Evolutionary conservation across 2,113 vertebrate genomes (phyloP), one percentile per base, ranked within the genome.

Genomic region (Hepsetus odoe): DNA sequence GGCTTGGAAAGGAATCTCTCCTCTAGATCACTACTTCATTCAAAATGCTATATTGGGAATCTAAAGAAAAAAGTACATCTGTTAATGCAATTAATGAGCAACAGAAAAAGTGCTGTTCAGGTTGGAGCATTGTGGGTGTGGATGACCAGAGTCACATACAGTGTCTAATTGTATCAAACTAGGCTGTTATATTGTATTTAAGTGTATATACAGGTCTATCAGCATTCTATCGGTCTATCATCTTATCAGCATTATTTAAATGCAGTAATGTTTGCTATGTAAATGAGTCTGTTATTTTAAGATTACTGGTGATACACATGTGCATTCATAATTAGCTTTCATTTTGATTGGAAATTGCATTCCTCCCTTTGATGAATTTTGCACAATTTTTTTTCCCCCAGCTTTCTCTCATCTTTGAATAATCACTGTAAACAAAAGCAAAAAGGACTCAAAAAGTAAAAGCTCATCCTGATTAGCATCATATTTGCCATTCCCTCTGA

Each of bases 401-500:
- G 5, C 14, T 24, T 62, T 33, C 59, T 32, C 33, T 33, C 7
- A 14, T 20, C 22, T 22, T 22, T 66, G 16, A 58, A 72, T 4
- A 20, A 65, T 44, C 51, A 44, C 11, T 49, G 69, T 79, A n/a
- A 56, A 42, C 46, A 61, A n/a, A 22, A 72, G 77, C 61, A 72
- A 68, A 28, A 71, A 44, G 42, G 1, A 14, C 42, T 14, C 1
- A 42, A 38, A 72, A 28, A 22, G 22, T n/a, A 22, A 58, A 70
- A 73, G 49, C 51, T 22, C 49, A 22, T 59, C 76, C 76, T 73
- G 58, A 24, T 79, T 69, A 67, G 16, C 20, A 73, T 85, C 69
- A 79, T 74, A 85, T 85, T 87, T 85, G 81, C 77, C 81, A 88
- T 85, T 86, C 81, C 75, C 72, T 76, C 72, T 77, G 68, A 84